Base-by-base conservation (phyloP, 2,888 invertebrate genomes). In the Dascillus cervinus region DNA sequence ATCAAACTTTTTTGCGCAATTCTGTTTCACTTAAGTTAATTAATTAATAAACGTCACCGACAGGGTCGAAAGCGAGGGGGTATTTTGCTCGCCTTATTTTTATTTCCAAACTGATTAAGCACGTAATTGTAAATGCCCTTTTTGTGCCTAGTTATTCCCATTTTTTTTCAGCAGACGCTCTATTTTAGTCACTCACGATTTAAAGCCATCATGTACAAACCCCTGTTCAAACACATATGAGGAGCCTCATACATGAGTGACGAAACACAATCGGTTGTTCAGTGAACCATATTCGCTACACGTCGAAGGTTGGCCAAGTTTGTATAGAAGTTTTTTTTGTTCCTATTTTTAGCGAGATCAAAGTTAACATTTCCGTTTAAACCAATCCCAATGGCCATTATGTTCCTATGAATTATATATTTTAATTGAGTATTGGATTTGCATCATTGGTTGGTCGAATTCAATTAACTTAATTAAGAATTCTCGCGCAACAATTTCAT, bases 191-290 rank as follows among this genome's bases (percentile, higher is more conserved):
- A 26, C 32, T 35, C 35, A 26, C 39, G 35, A 40, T 37, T 40
- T 40, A 37, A 33, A 34, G 24, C 26, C 33, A 34, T 31, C 32
- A 37, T 28, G 37, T 34, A 32, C 34, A 34, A 39, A 37, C 26
- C 40, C n/a, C 26, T 29, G 31, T 27, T 36, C 29, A 17, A 37
- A 31, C 33, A 40, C 32, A 37, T 26, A 37, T 32, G 39, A 39
- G 35, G 29, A 22, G 34, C 40, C 50, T 50, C 56, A 58, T 59
- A 60, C 61, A 60, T 61, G 59, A 60, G 50, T 53, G 60, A 55
- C 52, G 51, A 58, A 60, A 59, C 51, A 61, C 60, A 62, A 62
- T 62, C 51, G 56, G 26, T 41, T 52, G 56, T 49, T 47, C 58
- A 57, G 44, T 52, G 50, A 53, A 60, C 58, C 62, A 48, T 56